Conservation (phyloP, 2,888 invertebrate genomes). For the Empis livida region DNA sequence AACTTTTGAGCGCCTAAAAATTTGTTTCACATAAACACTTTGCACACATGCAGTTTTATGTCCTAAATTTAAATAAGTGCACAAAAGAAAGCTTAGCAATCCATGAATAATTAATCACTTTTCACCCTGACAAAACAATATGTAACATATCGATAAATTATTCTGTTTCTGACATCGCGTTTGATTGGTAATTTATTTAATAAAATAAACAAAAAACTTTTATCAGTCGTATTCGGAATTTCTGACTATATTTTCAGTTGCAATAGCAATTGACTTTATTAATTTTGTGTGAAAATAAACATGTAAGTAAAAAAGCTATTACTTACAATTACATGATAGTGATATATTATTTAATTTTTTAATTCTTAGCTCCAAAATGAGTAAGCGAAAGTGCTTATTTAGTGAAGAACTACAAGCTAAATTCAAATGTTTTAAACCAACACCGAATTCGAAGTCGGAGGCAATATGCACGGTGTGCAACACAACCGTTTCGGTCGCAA, state of each 20-base stretch:
- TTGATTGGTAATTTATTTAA: background rate
- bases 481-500: background rate
- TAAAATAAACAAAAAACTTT: background rate
- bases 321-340: background rate
- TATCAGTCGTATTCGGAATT: background rate
- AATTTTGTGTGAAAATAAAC: background rate
- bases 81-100: background rate
- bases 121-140: background rate
- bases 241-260: background rate
- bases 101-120: background rate
- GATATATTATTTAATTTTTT: background rate
- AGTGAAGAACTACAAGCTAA: background rate
- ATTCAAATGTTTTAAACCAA: background rate
- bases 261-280: background rate
- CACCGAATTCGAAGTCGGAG: slow-evolving; percentile 4
- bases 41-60: background rate
- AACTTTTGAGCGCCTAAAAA: background rate
- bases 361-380: background rate
- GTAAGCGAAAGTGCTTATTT: background rate
- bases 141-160: background rate
- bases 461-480: slow-evolving; percentile 1
- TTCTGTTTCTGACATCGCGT: background rate
- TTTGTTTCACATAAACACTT: background rate
- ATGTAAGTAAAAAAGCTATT: background rate
- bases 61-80: background rate